These are phyloP conservation scores for Pristionchus arcanus DNA, from an alignment of 2,888 invertebrate genomes.

Conservation along the genomic window DNA sequence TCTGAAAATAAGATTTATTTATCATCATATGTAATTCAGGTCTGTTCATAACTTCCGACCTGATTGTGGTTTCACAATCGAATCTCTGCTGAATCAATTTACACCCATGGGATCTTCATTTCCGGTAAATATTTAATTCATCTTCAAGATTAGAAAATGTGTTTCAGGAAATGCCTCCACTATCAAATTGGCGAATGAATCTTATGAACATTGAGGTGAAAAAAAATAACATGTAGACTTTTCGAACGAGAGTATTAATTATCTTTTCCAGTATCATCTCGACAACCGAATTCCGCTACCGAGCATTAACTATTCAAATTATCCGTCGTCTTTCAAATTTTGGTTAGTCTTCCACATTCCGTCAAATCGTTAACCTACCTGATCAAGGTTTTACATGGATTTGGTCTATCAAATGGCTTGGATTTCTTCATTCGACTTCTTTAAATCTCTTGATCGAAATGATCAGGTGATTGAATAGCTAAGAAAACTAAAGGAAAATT, in stretches of 20 bases:
- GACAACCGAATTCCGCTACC: not conserved
- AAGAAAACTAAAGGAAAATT: not conserved
- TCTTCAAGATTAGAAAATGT: not conserved
- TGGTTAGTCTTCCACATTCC: not conserved
- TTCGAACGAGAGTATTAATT: too few species aligned
- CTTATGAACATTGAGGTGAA: not conserved
- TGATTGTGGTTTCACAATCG: not conserved
- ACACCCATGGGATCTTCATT: not conserved
- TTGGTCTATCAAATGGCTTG: constrained; percentile 12
- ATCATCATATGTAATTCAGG: not conserved
- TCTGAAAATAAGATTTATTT: not conserved
- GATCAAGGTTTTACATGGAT: constrained; percentile 21
- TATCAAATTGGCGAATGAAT: not conserved
- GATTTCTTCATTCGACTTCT: constrained; percentile 24
- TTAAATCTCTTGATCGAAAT: not conserved
- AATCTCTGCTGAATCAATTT: not conserved
- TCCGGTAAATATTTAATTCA: not conserved
- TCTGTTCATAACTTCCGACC: constrained; percentile 20
- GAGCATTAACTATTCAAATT: not conserved
- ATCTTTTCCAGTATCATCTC: not conserved
- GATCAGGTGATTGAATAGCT: not conserved
- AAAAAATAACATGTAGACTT: too few species aligned
- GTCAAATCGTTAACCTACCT: not conserved
- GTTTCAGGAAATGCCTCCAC: not conserved
- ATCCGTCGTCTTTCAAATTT: not conserved